Base-by-base conservation (phyloP, 2,113 vertebrate species). In the Catharus fuscescens region DNA sequence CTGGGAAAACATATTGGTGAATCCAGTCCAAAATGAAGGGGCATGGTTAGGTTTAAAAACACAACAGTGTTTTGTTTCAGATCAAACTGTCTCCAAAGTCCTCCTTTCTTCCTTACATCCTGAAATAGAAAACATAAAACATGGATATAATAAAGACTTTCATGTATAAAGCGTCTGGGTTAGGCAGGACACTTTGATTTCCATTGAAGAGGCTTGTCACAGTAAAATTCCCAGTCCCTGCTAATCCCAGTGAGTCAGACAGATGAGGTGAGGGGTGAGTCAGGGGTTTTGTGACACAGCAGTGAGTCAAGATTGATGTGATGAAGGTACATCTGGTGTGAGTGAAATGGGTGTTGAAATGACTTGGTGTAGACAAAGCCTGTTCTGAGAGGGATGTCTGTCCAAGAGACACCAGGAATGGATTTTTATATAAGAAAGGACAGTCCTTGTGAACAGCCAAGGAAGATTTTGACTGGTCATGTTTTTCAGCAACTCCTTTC, bases 221-320 rank as follows among this genome's bases (percentile, higher is more conserved):
- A 8, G 17, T 76, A 76, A 82, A 91, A 91, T 77, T 90, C 62
- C 34, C 13, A 70, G 38, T 42, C 23, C 18, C 34, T 90, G 90
- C 59, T 52, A 73, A 38, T 73, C 26, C 21, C 69, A 69, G 50
- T 86, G 87, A 94, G 71, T 94, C 88, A 93, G 92, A 85, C 61
- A 90, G 80, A 70, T 10, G 23, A 90, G 71, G 83, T 45, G 78
- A 79, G 13, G 29, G 28, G 20, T 86, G 90, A 96, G 26, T 92
- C 76, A 94, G 85, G 64, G 64, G 2, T 80, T 92, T 86, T 80
- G 20, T 71, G 76, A 86, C 67, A 56, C 71, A 77, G 64, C 56
- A 67, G 54, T 17, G 44, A 88, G 79, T 83, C 36, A 92, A 80
- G 85, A 83, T 38, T 80, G 85, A 78, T 88, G 60, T 53, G 38